Evolutionary conservation across 2,113 vertebrate species (phyloP).

Genomic region (Alethe diademata): DNA sequence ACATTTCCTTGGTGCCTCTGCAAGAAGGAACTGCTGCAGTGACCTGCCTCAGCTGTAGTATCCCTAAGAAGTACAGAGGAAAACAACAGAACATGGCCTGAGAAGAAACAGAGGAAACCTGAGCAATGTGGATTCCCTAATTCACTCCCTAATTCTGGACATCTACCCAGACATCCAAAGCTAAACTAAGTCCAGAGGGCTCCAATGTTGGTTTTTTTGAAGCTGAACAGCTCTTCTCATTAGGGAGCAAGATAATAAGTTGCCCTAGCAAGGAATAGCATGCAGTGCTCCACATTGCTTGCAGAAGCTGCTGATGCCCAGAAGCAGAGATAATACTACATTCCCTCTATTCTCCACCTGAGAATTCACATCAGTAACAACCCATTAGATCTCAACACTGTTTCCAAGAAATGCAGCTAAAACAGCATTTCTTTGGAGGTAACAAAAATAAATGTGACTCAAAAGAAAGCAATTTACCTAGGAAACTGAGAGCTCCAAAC

Average conservation of each 20-base stretch:
- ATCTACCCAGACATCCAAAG: background rate
- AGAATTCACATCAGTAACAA: constrained; percentile 34
- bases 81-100: background rate
- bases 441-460: constrained; percentile 62
- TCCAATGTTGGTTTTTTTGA: background rate
- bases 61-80: background rate
- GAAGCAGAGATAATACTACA: constrained; percentile 13
- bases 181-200: background rate
- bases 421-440: constrained; percentile 52
- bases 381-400: background rate
- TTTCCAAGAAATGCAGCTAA: constrained; percentile 47
- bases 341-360: background rate
- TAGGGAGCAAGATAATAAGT: constrained; percentile 10
- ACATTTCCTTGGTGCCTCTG: background rate
- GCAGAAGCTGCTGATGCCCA: constrained; percentile 35
- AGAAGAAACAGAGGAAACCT: background rate
- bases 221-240: background rate
- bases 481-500: constrained; percentile 30
- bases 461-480: constrained; percentile 49
- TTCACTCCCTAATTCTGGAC: background rate
- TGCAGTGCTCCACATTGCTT: background rate
- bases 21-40: background rate
- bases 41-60: background rate
- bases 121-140: background rate
- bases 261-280: background rate